These are phyloP conservation scores for Pseudopipra pipra DNA, from an alignment of 2,113 vertebrate genomes.

Conservation along the genomic window DNA sequence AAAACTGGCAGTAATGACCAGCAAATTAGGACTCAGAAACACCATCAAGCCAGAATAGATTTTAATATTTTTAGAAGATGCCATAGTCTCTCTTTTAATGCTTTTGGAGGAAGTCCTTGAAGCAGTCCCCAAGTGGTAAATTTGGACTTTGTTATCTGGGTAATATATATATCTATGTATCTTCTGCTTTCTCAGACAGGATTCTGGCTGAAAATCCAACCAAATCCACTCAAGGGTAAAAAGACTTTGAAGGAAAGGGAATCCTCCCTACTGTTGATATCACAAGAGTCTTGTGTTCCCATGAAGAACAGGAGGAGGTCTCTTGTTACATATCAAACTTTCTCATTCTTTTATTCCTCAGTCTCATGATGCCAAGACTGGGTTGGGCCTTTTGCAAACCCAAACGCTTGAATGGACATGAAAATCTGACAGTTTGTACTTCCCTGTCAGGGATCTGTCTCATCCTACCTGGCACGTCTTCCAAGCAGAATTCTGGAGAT, in stretches of 20 bases:
- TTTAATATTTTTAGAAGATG: neutral
- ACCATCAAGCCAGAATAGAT: neutral
- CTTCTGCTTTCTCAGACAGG: neutral
- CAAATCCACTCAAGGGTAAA: neutral
- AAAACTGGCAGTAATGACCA: neutral
- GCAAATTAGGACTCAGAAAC: neutral
- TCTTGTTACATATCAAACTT: neutral
- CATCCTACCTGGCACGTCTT: neutral
- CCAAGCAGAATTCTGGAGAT: neutral
- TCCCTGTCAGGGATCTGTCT: neutral
- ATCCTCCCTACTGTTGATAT: neutral
- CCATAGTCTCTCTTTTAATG: neutral
- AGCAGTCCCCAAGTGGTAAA: neutral
- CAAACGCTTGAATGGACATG: neutral
- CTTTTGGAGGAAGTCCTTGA: neutral
- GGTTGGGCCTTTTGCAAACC: neutral
- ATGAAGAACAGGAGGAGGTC: neutral
- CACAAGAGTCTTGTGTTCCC: neutral
- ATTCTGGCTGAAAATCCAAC: neutral
- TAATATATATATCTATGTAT: neutral
- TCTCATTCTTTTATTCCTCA: neutral
- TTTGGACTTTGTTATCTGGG: neutral
- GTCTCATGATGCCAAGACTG: neutral
- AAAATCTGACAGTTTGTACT: neutral
- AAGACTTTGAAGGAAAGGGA: neutral